Conservation (phyloP, 2,888 invertebrate genomes). For the Drosophila anceps region DNA sequence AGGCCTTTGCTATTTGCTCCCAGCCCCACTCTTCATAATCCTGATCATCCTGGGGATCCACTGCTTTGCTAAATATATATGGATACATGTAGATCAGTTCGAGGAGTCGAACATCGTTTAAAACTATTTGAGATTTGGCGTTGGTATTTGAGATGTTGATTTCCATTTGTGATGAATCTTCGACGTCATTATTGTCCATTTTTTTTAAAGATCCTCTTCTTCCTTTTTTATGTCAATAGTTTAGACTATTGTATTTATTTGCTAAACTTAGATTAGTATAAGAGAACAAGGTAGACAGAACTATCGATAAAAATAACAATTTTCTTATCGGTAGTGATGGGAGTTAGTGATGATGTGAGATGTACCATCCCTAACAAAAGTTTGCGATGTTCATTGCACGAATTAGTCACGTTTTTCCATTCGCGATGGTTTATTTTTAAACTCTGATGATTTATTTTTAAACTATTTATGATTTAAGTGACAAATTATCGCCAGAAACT, state of each 20-base stretch:
- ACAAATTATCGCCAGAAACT: background rate
- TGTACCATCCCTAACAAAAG: slow-evolving; percentile 1
- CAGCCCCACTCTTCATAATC: slow-evolving; percentile 67
- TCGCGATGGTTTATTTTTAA: no score
- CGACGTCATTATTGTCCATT: background rate
- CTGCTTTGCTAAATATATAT: slow-evolving; percentile 35
- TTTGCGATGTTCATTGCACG: background rate
- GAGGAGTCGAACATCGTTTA: slow-evolving; percentile 60
- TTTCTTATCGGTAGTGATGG: background rate
- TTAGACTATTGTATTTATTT: background rate
- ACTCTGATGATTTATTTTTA: background rate
- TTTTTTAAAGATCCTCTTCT: background rate
- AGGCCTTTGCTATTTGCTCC: slow-evolving; percentile 46
- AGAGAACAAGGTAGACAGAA: no score
- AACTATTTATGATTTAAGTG: background rate
- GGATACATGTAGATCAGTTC: slow-evolving; percentile 52
- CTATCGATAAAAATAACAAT: slow-evolving; percentile 2
- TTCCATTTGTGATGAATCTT: slow-evolving; percentile 25
- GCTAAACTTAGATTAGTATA: background rate
- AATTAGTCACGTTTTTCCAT: background rate
- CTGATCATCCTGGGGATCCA: slow-evolving; percentile 19
- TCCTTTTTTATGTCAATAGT: background rate
- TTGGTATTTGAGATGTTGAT: slow-evolving; percentile 54
- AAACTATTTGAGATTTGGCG: slow-evolving; percentile 30
- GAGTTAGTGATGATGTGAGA: background rate